Conservation (phyloP, 1,140 invertebrate genomes). For the Dryas iulia region DNA sequence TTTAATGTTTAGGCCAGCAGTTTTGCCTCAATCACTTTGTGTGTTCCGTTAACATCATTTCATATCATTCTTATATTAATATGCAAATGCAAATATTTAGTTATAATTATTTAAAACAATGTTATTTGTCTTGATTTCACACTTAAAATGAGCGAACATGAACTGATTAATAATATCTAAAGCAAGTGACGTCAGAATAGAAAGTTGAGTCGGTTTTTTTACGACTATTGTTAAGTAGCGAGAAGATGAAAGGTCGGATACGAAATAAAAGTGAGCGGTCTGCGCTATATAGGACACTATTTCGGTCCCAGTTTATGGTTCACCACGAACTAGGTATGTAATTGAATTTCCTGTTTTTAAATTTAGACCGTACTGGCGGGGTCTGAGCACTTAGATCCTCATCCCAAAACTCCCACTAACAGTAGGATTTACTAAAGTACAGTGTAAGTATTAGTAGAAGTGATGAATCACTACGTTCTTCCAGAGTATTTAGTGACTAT, state of each 20-base stretch:
- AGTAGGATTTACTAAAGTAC: not conserved
- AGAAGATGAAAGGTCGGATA: conserved; percentile 38
- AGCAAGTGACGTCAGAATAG: not conserved
- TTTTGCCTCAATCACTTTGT: not conserved
- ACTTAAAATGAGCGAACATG: too few species aligned
- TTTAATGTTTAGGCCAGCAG: conserved; percentile 1
- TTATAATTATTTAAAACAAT: not conserved
- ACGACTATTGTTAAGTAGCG: conserved; percentile 28
- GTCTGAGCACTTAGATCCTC: conserved; percentile 13
- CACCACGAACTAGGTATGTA: conserved; percentile 61
- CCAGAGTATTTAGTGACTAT: too few species aligned
- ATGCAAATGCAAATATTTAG: not conserved
- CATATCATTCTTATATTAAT: conserved; percentile 4
- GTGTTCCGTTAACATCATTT: not conserved
- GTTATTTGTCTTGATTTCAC: not conserved
- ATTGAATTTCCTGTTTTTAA: conserved; percentile 78
- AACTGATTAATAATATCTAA: not conserved
- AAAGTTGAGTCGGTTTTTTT: not conserved
- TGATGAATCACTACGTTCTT: too few species aligned
- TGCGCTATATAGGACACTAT: conserved; percentile 62
- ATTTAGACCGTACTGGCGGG: conserved; percentile 55
- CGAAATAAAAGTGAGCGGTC: conserved; percentile 60
- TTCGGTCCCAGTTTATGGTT: conserved; percentile 71
- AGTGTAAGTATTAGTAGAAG: too few species aligned
- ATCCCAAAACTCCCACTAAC: not conserved